Evolutionary conservation across 2,888 invertebrate species (phyloP), one percentile per base, ranked within the genome.

Genomic region (Pammene fasciana): DNA sequence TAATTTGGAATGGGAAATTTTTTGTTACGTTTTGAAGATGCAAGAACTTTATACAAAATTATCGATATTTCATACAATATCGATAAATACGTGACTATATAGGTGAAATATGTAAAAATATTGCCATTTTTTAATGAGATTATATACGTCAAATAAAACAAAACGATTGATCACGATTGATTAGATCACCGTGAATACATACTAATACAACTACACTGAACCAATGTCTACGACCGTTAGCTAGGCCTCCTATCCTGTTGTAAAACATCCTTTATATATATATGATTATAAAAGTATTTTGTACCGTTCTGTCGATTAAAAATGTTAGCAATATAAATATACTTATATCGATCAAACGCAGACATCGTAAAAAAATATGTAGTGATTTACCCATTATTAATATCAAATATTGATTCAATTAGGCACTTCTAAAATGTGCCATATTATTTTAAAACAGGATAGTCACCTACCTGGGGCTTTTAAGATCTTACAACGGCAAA

Each of bases 61-160:
- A n/a, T 50, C 48, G 41, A 66, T 50, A 57, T 41, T 50, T 36
- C 34, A 55, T 10, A 52, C 26, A 16, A 16, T 55, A 67, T 67
- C 55, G 41, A 55, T 61, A 57, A n/a, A 54, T 36, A 54, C n/a
- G 62, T 71, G 66, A 71, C 60, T 36, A 59, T 62, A 56, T 43
- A 18, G 45, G 57, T 72, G 73, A 64, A 56, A 56, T 62, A 57
- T 52, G 62, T 16, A 68, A 64, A 64, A 59, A 64, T 59, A 64
- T 68, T 62, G 55, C 61, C 54, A 78, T 74, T 68, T 68, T 71
- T 61, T 67, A 48, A 73, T 75, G 78, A 78, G 76, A 79, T 78
- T 78, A 78, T 74, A 75, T 67, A 73, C 71, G 74, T 71, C 66
- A 75, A 72, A 73, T 66, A 70, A 61, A 54, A 73, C 61, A 54